Evolutionary conservation across 2,888 invertebrate genomes (phyloP), one percentile per base, ranked within the genome.

Genomic region (Apamea anceps): DNA sequence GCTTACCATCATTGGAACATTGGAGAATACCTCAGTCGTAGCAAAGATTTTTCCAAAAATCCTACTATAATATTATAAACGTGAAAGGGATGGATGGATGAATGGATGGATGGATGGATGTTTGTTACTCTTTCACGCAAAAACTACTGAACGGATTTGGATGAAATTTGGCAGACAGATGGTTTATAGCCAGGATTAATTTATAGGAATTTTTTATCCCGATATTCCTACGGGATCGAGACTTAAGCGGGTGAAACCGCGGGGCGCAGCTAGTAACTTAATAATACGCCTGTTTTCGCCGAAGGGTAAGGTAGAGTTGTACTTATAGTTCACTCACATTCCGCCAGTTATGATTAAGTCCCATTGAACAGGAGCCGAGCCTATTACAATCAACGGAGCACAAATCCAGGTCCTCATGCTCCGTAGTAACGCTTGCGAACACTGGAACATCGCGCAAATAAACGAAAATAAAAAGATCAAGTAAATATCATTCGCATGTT

Each of bases 401-500:
- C 0, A 3, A 1, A 37, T 25, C 13, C 4, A 8, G 25, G 15
- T 15, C 42, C 18, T 42, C n/a, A 7, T 21, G 32, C 21, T 65
- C 10, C 21, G 12, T 12, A 15, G 25, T 1, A 25, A 15, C 25
- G 15, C 25, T 66, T 42, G 37, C 37, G 4, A 25, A 13, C 1
- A 37, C 37, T 7, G 3, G 25, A 25, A 7, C 25, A 25, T 15
- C 7, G 15, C 1, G 13, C 25, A 12, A 25, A 37, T 67, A 67
- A 45, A 68, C 45, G 51, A 51, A 51, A 18, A 51, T 18, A 1
- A 51, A 51, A 18, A 51, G 18, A 18, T 18, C 18, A 18, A 21
- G 54, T 54, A 54, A 54, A 54, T 54, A 54, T 37, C 7, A 51
- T 82, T 74, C 72, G 73, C 66, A 42, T 21, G 75, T 83, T 80